These are phyloP conservation scores for Anneissia japonica DNA, from an alignment of 35 echinoderm and acorn worm genomes.

Conservation along the genomic window DNA sequence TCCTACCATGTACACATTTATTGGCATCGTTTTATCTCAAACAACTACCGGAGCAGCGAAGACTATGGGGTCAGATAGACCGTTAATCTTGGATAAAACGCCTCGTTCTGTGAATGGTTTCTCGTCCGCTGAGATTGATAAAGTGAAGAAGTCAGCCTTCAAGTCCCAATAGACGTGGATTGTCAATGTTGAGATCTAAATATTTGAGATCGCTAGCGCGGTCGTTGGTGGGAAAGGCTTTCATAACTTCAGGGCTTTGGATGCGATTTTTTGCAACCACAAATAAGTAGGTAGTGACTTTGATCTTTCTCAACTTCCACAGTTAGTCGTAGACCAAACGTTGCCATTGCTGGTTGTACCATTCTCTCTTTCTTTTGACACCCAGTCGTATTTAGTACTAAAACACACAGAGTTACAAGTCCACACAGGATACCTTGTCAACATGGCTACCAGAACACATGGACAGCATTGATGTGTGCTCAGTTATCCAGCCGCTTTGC, in stretches of 20 bases:
- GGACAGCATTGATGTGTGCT: too few relatives aligned
- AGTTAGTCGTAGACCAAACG: constrained; percentile 8
- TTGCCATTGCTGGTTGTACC: constrained; percentile 38
- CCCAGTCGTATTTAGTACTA: too few relatives aligned
- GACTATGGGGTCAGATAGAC: not conserved
- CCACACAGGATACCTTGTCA: too few relatives aligned
- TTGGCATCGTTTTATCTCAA: not conserved
- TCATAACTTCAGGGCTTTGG: constrained; percentile 8
- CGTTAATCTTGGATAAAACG: constrained; percentile 5
- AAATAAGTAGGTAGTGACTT: constrained; percentile 22
- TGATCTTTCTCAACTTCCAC: constrained; percentile 21
- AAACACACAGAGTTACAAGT: too few relatives aligned
- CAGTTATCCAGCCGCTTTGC: too few relatives aligned
- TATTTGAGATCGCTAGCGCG: not conserved
- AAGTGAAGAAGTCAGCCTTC: not conserved
- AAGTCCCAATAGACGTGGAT: not conserved
- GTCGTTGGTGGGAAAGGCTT: not conserved
- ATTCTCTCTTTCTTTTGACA: too few relatives aligned
- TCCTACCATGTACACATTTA: constrained; percentile 3
- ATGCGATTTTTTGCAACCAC: constrained; percentile 13
- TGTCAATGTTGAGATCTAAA: not conserved
- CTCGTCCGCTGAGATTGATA: not conserved
- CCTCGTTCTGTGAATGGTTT: not conserved
- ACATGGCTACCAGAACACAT: too few relatives aligned
- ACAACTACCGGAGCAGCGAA: not conserved